phyloP scores from a whole-genome alignment of 2,113 vertebrate genomes.

The Sarotherodon lohbergeri region DNA sequence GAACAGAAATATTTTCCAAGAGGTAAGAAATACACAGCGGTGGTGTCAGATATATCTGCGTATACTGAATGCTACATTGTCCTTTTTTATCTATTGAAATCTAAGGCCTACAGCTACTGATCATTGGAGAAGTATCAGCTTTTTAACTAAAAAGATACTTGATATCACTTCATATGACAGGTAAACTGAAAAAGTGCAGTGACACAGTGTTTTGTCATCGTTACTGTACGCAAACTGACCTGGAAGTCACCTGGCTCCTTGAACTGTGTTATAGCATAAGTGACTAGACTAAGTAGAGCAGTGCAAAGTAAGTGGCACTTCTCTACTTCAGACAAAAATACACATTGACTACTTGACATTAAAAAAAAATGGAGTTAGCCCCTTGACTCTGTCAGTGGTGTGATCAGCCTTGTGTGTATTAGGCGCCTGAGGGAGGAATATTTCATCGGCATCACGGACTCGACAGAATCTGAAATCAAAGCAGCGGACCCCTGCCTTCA shows the following conservation, averaged over 20 bases:
- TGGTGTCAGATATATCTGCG: background rate
- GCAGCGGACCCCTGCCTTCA: slow-evolving; percentile 1
- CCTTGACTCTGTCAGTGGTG: background rate
- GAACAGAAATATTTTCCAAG: background rate
- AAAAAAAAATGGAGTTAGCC: background rate
- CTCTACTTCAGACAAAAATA: background rate
- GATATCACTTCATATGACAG: background rate
- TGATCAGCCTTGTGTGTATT: slow-evolving; percentile 9
- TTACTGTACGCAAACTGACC: background rate
- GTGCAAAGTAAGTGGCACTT: background rate
- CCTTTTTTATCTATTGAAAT: background rate
- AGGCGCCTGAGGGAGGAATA: background rate
- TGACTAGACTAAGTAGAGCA: background rate
- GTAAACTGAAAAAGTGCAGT: background rate
- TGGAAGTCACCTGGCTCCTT: background rate
- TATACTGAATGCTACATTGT: background rate
- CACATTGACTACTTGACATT: background rate
- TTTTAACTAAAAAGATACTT: background rate
- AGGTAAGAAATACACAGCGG: background rate
- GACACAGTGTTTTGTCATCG: background rate
- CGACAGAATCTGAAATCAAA: slow-evolving; percentile 52
- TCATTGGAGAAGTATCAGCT: background rate
- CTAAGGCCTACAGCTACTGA: background rate
- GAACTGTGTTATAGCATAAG: background rate
- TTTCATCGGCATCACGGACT: slow-evolving; percentile 4